Evolutionary conservation across 2,797 vertebrate species (phyloP).

Genomic region (Melanotaenia pygmaea): DNA sequence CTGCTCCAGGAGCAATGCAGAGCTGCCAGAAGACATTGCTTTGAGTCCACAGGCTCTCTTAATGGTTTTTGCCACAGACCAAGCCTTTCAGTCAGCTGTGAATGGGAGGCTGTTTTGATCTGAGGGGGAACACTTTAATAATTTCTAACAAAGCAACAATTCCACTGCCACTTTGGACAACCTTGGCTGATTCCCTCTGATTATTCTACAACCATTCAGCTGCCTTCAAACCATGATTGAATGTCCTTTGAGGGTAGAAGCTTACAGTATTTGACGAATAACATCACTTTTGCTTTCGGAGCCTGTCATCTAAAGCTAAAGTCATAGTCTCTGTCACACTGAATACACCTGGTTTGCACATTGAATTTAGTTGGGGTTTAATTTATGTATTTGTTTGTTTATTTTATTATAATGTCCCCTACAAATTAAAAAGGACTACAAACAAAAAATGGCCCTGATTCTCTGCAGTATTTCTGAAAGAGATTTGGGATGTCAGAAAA

Average conservation of each 20-base stretch:
- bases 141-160: slow-evolving; percentile 71
- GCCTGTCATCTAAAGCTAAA: slow-evolving; percentile 15
- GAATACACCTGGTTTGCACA: not conserved
- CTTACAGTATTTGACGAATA: slow-evolving; percentile 18
- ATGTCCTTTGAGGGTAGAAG: slow-evolving; percentile 29
- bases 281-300: slow-evolving; percentile 17
- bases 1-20: slow-evolving; percentile 75
- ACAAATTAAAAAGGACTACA: slow-evolving; percentile 16
- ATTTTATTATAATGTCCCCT: not conserved
- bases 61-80: slow-evolving; percentile 77
- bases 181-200: slow-evolving; percentile 60
- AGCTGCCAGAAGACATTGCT: slow-evolving; percentile 80
- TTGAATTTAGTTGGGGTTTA: not conserved
- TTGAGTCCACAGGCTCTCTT: slow-evolving; percentile 69
- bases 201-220: slow-evolving; percentile 55
- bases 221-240: slow-evolving; percentile 41
- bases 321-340: slow-evolving; percentile 3
- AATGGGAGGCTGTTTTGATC: slow-evolving; percentile 72
- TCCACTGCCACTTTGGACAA: slow-evolving; percentile 57
- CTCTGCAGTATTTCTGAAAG: slow-evolving; percentile 26
- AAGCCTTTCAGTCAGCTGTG: slow-evolving; percentile 74
- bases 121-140: slow-evolving; percentile 60
- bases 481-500: slow-evolving; percentile 31
- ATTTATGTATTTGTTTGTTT: not conserved
- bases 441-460: slow-evolving; percentile 19